Percentiles rank a stretch among this genome's conserved stretches.
These are phyloP conservation scores for Sinelater perroti DNA, from an alignment of 2,888 invertebrate genomes.

Conservation along the genomic window DNA sequence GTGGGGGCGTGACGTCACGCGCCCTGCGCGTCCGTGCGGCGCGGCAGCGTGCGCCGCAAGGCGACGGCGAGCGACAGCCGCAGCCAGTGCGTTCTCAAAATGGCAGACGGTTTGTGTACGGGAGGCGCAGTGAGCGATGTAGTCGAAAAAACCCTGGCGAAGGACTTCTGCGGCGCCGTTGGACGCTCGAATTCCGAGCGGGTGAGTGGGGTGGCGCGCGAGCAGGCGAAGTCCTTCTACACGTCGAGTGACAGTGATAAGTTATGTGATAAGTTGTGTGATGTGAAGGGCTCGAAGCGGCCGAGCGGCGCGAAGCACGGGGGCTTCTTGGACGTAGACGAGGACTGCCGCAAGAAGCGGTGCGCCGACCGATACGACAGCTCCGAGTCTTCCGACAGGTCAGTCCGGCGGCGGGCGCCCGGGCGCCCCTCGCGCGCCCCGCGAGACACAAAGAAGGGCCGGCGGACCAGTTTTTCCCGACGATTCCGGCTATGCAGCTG, in stretches of 20 bases:
- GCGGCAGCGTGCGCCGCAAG: slow-evolving; percentile 50
- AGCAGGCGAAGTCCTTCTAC: slow-evolving; percentile 63
- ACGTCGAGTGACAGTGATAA: slow-evolving; percentile 57
- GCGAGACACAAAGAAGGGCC: slow-evolving; percentile 27
- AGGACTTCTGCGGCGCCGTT: slow-evolving; percentile 62
- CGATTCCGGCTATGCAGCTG: slow-evolving; percentile 33
- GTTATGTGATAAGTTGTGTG: slow-evolving; percentile 56
- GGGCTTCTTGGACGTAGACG: slow-evolving; percentile 54
- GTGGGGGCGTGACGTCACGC: slow-evolving; percentile 54
- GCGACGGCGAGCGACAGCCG: slow-evolving; percentile 34
- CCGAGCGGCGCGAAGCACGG: slow-evolving; percentile 49
- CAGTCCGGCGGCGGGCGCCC: slow-evolving; percentile 62
- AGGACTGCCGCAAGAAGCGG: slow-evolving; percentile 80
- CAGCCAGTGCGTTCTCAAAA: slow-evolving; percentile 76
- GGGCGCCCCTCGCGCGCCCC: slow-evolving; percentile 18
- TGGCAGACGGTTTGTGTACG: slow-evolving; percentile 82
- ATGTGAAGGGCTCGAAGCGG: slow-evolving; percentile 46
- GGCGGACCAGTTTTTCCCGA: slow-evolving; percentile 34
- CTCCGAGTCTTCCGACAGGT: slow-evolving; percentile 95
- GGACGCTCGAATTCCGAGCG: slow-evolving; percentile 59
- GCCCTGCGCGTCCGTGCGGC: slow-evolving; percentile 53
- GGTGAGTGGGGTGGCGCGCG: slow-evolving; percentile 65
- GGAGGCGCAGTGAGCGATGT: slow-evolving; percentile 69
- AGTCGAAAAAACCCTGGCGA: slow-evolving; percentile 67
- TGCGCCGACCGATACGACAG: slow-evolving; percentile 93